Percentiles rank a stretch among this genome's conserved stretches.
These are phyloP conservation scores for Camponotus vicinus DNA, from an alignment of 1,140 invertebrate species.

Conservation along the genomic window DNA sequence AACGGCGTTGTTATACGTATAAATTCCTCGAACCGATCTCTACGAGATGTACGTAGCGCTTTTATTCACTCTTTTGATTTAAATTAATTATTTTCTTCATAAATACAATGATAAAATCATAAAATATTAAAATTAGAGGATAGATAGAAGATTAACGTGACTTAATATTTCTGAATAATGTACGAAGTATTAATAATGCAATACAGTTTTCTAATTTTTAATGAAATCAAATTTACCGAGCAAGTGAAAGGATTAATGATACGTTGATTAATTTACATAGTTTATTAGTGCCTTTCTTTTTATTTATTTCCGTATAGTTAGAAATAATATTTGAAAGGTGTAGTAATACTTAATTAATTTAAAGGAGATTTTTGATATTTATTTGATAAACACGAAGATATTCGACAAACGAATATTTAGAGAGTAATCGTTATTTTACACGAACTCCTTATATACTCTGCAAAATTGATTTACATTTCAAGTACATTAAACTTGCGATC, in stretches of 20 bases:
- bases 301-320: background rate
- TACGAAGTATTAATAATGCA: background rate
- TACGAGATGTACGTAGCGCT: background rate
- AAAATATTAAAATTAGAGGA: background rate
- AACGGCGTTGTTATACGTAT: background rate
- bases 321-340: background rate
- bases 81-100: background rate
- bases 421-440: background rate
- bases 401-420: no score
- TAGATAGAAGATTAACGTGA: background rate
- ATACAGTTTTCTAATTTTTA: conserved; percentile 1
- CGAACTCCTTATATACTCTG: conserved; percentile 24
- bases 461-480: conserved; percentile 49
- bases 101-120: background rate
- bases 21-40: background rate
- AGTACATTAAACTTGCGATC: conserved; percentile 31
- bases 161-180: background rate
- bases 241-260: conserved; percentile 10
- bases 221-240: background rate
- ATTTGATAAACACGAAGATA: background rate
- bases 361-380: background rate
- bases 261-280: background rate
- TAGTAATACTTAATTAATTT: background rate
- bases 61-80: background rate
- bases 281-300: background rate